Base-by-base conservation (phyloP, 2,797 vertebrate species). In the Microctenopoma stevenorrisi region DNA sequence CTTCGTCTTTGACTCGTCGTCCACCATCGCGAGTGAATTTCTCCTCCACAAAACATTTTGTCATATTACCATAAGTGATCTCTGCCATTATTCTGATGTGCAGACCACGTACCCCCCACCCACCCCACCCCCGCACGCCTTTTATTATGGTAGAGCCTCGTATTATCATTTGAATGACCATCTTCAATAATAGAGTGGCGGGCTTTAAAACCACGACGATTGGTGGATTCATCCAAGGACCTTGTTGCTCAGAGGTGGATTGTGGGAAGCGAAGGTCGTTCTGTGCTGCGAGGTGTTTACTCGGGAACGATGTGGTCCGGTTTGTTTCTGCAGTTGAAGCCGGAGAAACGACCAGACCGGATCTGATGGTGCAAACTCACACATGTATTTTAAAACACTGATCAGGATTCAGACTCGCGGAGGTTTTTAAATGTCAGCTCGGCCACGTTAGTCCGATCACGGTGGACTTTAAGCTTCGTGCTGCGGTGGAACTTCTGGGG, bases 91-190 rank as follows among this genome's bases (percentile, higher is more conserved):
- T 81, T 66, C 51, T 38, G 68, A 42, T 25, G 44, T 15, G 13
- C 53, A 7, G 50, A 5, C 37, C 37, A 33, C 5, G 12, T 2
- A 10, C 40, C 10, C 8, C 37, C 8, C 8, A 10, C 37, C 10
- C 37, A 37, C 37, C 37, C 14, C 11, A 13, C 40, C 3, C 40
- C 14, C 40, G 14, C 40, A 13, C 4, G 3, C 33, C 76, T 70
- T 76, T 87, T 86, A 57, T 85, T 4, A 78, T 83, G 84, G 18
- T 79, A 83, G 87, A 57, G 60, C 65, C 62, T 53, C 28, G 1
- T 71, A 81, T 87, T 86, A 84, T 83, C 79, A 88, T 89, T 7
- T 79, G 81, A 89, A 89, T 87, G 90, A 84, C 79, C 86, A 74
- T 72, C 88, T 87, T 78, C 77, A 74, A 75, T 73, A 90, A 91